Evolutionary conservation across 2,113 vertebrate species (phyloP).

Genomic region (Eupsittula cactorum): DNA sequence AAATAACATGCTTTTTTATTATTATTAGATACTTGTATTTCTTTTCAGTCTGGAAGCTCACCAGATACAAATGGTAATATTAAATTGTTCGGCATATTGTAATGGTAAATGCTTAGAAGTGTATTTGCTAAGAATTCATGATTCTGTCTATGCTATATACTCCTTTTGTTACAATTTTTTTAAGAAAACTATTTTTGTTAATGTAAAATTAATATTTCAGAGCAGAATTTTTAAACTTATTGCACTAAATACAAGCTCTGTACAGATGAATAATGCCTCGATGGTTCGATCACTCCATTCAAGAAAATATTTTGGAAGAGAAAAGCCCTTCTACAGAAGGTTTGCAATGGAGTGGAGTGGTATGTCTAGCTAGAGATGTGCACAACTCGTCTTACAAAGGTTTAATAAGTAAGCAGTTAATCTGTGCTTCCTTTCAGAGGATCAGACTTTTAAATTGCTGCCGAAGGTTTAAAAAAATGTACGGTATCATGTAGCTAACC

Average conservation of each 20-base stretch:
- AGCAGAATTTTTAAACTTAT: conserved; percentile 84
- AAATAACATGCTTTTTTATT: conserved; percentile 54
- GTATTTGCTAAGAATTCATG: conserved; percentile 80
- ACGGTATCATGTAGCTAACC: conserved; percentile 52
- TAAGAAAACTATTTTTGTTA: conserved; percentile 85
- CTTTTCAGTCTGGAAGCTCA: conserved; percentile 71
- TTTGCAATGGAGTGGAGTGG: conserved; percentile 47
- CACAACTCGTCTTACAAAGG: conserved; percentile 27
- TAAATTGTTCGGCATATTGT: conserved; percentile 76
- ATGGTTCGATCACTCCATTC: conserved; percentile 73
- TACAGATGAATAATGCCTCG: conserved; percentile 74
- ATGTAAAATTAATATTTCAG: conserved; percentile 83
- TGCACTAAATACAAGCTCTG: conserved; percentile 82
- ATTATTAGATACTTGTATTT: conserved; percentile 16
- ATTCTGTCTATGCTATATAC: conserved; percentile 80
- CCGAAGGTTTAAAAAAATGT: neutral
- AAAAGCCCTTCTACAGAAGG: conserved; percentile 67
- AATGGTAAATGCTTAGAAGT: conserved; percentile 79
- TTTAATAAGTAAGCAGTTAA: conserved; percentile 67
- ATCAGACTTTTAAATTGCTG: conserved; percentile 69
- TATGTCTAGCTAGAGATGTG: conserved; percentile 36
- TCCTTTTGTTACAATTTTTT: conserved; percentile 84
- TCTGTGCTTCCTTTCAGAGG: conserved; percentile 79
- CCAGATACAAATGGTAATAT: conserved; percentile 78
- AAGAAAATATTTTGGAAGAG: conserved; percentile 71